These are phyloP conservation scores for Parauchenoglanis punctatus DNA, from an alignment of 2,797 vertebrate species.

Conservation along the genomic window DNA sequence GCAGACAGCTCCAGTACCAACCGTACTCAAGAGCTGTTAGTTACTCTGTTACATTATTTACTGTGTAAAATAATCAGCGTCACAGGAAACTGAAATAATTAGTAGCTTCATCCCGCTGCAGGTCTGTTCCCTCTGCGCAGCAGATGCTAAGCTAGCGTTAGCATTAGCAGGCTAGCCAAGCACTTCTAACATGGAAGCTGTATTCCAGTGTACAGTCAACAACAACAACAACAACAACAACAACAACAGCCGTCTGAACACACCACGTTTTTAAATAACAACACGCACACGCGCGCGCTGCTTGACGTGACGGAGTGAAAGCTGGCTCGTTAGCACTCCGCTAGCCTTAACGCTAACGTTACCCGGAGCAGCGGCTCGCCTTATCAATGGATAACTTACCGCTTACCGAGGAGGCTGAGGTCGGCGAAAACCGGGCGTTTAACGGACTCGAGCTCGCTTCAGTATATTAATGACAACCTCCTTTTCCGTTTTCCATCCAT, in stretches of 20 bases:
- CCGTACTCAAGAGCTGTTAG: not conserved
- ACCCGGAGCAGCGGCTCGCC: slow-evolving; percentile 23
- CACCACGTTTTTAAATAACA: not conserved
- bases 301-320: not conserved
- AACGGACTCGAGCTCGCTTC: not conserved
- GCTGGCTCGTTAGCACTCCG: not conserved
- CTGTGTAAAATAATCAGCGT: not conserved
- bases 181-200: not conserved
- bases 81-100: not conserved
- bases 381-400: slow-evolving; percentile 61
- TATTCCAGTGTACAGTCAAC: not conserved
- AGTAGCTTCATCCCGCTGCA: too few relatives aligned
- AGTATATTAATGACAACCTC: slow-evolving; percentile 15
- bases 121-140: not conserved
- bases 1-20: not conserved
- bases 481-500: slow-evolving; percentile 64
- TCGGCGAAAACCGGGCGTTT: slow-evolving; percentile 46
- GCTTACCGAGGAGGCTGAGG: slow-evolving; percentile 48
- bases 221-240: not conserved
- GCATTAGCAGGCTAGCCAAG: not conserved
- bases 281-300: not conserved
- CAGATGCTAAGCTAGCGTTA: slow-evolving; percentile 13
- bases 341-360: not conserved
- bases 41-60: too few relatives aligned
- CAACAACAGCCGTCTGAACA: not conserved